Conservation (phyloP, 92 coral and sea anemone species). For the Pocillopora meandrina region DNA sequence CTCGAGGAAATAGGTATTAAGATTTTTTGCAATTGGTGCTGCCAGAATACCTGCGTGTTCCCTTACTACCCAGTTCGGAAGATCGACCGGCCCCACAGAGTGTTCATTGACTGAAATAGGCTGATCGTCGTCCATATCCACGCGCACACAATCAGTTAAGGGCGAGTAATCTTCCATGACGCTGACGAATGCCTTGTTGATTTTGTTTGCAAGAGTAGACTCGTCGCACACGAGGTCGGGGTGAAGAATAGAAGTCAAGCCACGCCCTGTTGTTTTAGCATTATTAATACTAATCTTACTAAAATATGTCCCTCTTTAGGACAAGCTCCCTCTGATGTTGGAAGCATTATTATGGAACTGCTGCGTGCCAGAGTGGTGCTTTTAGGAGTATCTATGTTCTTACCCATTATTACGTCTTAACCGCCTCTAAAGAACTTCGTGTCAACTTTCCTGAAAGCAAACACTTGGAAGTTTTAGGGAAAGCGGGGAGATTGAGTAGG, state of each 20-base stretch:
- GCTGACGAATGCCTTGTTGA: conserved; percentile 52
- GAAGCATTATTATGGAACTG: too few species aligned
- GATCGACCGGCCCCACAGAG: conserved; percentile 60
- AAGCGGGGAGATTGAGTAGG: too few species aligned
- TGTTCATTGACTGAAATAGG: conserved; percentile 41
- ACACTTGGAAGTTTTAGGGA: too few species aligned
- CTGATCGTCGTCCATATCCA: conserved; percentile 38
- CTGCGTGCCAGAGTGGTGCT: too few species aligned
- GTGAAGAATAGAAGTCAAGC: conserved; percentile 35
- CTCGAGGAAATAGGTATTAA: conserved; percentile 6
- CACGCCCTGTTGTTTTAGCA: conserved; percentile 30
- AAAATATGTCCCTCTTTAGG: too few species aligned
- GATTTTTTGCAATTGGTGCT: background rate
- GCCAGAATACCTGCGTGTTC: conserved; percentile 68
- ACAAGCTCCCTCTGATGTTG: too few species aligned
- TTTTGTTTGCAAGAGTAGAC: conserved; percentile 37
- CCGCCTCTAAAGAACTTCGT: too few species aligned
- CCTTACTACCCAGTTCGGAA: conserved; percentile 50
- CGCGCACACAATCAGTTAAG: conserved; percentile 32
- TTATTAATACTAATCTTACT: too few species aligned
- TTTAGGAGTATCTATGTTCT: too few species aligned
- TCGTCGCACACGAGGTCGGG: conserved; percentile 48
- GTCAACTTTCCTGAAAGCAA: too few species aligned
- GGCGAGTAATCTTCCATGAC: conserved; percentile 56
- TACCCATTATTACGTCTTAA: too few species aligned